Percentiles rank a stretch among this genome's conserved stretches.
Conservation (phyloP, 2,797 vertebrate genomes). For the Streptopelia turtur region DNA sequence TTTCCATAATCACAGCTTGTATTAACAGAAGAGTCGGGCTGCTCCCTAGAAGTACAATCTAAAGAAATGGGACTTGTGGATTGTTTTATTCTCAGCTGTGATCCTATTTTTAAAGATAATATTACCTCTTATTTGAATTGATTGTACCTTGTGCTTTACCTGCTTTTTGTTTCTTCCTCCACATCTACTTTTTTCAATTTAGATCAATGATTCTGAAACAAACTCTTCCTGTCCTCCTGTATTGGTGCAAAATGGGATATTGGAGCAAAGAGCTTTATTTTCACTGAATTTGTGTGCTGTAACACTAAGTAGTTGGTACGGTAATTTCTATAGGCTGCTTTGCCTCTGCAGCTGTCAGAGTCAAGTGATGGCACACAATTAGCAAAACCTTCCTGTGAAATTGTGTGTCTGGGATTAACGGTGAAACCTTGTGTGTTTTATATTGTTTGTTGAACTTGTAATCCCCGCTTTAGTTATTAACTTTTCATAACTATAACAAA, state of each 20-base stretch:
- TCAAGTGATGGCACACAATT: not conserved
- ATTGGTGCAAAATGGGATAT: not conserved
- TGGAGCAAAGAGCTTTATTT: not conserved
- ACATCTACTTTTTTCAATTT: fast-evolving
- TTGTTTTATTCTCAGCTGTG: not conserved
- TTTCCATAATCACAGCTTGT: not conserved
- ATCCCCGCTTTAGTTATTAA: not conserved
- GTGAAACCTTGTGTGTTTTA: not conserved
- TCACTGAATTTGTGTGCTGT: not conserved
- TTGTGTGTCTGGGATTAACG: not conserved
- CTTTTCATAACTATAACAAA: not conserved
- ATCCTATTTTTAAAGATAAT: not conserved
- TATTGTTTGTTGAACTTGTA: not conserved
- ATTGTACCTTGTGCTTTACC: not conserved
- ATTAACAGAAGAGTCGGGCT: not conserved
- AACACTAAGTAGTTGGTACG: not conserved
- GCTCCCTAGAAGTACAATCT: not conserved
- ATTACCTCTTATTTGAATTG: not conserved
- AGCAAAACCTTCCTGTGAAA: not conserved
- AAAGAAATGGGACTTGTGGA: not conserved
- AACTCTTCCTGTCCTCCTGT: not conserved
- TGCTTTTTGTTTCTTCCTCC: not conserved
- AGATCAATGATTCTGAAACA: not conserved
- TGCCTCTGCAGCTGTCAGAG: not conserved
- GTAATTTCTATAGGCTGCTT: not conserved